Evolutionary conservation across 2,797 vertebrate genomes (phyloP), one percentile per base, ranked within the genome.

Genomic region (Anniella stebbinsi): DNA sequence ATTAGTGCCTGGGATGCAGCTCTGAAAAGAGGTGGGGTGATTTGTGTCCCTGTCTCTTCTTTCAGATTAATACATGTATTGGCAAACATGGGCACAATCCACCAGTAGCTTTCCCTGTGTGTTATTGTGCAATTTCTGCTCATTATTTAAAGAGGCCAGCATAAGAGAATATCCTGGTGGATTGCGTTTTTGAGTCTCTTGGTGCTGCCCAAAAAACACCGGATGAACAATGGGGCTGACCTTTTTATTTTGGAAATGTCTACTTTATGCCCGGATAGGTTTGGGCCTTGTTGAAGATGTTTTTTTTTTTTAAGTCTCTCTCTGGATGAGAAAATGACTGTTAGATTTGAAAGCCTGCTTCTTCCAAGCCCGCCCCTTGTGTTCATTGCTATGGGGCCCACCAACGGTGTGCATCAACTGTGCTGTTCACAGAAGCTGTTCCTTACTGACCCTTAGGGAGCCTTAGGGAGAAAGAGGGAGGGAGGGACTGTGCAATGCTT

Each of bases 241-340:
- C 81, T 89, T 88, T 90, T 89, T 76, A 7, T 45, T 17, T 36
- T 90, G 90, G 89, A 91, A 81, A 84, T 66, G 90, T 91, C 87
- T n/a, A 0, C 4, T 82, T 84, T 88, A 57, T 81, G 83, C 84
- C 89, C 60, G 63, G 80, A 7, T 86, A 89, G 80, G 88, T 88
- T 90, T 80, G 33, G 88, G 13, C 11, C 33, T 80, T 70, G 48
- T 33, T 45, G 36, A 86, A 13, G 0, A 0, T 54, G 2, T 89
- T 38, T 45, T 80, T 38, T 77, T 89, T 38, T 45, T 80, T 38
- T 77, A 89, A 91, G 60, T 7, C 60, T n/a, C 45, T 88, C 51
- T 91, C 80, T 89, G 70, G 41, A 85, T 4, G 91, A 92, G 63
- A 91, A 82, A 28, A 18, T 5, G 11, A 28, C 48, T 23, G 9